phyloP scores from a whole-genome alignment of 53 echinoderm and acorn worm genomes.

The Luidia sarsii region DNA sequence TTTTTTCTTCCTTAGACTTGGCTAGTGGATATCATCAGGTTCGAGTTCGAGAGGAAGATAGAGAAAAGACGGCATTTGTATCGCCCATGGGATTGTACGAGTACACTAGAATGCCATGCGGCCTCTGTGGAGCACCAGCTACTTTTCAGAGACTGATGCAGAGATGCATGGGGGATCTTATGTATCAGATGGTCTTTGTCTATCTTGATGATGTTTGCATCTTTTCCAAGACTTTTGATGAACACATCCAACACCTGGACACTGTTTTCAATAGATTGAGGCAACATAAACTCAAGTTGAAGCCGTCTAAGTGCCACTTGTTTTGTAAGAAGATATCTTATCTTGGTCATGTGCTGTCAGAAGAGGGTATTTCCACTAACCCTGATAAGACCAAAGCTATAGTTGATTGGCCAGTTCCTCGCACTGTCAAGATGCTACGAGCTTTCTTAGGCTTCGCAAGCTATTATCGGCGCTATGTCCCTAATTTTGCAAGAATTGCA shows the following conservation, averaged over 20 bases:
- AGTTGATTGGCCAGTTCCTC: conserved; percentile 34
- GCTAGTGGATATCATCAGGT: conserved; percentile 44
- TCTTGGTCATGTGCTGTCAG: conserved; percentile 36
- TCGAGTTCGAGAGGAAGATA: not conserved
- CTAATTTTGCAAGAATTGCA: conserved; percentile 27
- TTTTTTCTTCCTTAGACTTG: conserved; percentile 4
- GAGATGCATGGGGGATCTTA: not conserved
- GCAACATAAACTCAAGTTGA: conserved; percentile 20
- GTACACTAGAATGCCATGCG: conserved; percentile 11
- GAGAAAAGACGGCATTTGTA: conserved; percentile 22
- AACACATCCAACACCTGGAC: conserved; percentile 16
- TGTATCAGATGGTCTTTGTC: not conserved
- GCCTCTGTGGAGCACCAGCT: conserved; percentile 24
- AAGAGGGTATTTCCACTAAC: conserved; percentile 15
- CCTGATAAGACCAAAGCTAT: conserved; percentile 3
- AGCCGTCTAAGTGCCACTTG: conserved; percentile 44
- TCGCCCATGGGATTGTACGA: conserved; percentile 16
- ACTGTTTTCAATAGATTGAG: conserved; percentile 1
- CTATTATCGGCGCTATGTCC: conserved; percentile 50
- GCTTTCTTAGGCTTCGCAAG: conserved; percentile 48
- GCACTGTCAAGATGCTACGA: conserved; percentile 17
- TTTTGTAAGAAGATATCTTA: conserved; percentile 9
- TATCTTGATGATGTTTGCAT: conserved; percentile 32
- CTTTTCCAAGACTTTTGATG: conserved; percentile 34
- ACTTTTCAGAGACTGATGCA: conserved; percentile 33